Percentiles rank a stretch among this genome's conserved stretches.
These are phyloP conservation scores for Aphodius sticticus DNA, from an alignment of 2,888 invertebrate genomes.

Conservation along the genomic window DNA sequence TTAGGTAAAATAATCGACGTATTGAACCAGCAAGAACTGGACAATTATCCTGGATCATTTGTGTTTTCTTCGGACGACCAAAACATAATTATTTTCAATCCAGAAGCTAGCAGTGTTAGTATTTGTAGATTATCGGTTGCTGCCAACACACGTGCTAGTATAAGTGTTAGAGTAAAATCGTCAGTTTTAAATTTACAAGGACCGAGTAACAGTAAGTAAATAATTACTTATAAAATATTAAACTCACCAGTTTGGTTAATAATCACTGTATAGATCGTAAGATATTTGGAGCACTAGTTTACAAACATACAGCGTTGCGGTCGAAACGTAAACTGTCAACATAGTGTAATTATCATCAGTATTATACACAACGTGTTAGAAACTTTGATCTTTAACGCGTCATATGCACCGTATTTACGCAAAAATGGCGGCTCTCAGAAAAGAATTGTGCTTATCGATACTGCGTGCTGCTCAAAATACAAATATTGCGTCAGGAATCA, in stretches of 20 bases:
- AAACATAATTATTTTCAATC: not conserved
- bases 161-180: not conserved
- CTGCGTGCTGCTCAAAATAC: not conserved
- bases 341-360: not conserved
- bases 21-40: not conserved
- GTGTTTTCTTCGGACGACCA: not conserved
- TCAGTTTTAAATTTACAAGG: not conserved
- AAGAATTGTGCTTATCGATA: not conserved
- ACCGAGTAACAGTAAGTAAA: not conserved
- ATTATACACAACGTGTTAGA: not conserved
- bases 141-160: not conserved
- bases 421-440: not conserved
- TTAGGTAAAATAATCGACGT: not conserved
- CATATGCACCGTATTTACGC: not conserved
- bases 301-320: not conserved
- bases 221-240: too few species aligned
- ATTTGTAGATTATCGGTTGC: not conserved
- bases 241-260: not conserved
- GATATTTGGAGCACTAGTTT: not conserved
- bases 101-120: not conserved
- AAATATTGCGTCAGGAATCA: not conserved
- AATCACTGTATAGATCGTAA: not conserved
- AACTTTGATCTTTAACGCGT: not conserved
- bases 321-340: not conserved
- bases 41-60: not conserved